Percentiles rank a stretch among this genome's conserved stretches.
Evolutionary conservation across 2,888 invertebrate species (phyloP).

Genomic region (Dione juno): DNA sequence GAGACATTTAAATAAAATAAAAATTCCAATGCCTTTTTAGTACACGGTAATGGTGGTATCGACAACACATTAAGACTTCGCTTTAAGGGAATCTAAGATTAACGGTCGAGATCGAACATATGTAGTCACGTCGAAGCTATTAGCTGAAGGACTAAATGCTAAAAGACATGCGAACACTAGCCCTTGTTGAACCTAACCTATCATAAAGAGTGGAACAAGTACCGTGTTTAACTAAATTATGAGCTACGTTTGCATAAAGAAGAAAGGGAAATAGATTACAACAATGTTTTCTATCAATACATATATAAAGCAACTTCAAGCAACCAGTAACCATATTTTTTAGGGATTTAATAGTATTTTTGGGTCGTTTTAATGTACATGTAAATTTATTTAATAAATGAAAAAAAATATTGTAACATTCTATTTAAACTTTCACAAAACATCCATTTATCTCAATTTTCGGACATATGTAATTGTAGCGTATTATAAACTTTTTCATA

Average conservation of each 20-base stretch:
- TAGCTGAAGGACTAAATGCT: constrained; percentile 67
- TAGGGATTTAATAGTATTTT: too few relatives aligned
- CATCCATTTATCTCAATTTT: constrained; percentile 2
- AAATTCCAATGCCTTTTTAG: not conserved
- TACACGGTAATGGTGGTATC: constrained; percentile 24
- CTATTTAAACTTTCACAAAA: not conserved
- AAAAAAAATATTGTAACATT: too few relatives aligned
- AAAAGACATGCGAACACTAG: constrained; percentile 63
- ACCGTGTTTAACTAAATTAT: constrained; percentile 1
- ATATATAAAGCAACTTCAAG: too few relatives aligned
- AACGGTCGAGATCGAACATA: constrained; percentile 62
- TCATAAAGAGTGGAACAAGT: not conserved
- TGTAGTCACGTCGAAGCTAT: constrained; percentile 76
- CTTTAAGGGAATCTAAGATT: constrained; percentile 40
- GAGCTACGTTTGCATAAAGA: too few relatives aligned
- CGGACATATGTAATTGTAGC: not conserved
- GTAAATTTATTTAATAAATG: too few relatives aligned
- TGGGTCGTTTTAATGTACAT: too few relatives aligned
- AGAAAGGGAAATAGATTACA: too few relatives aligned
- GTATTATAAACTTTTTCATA: constrained; percentile 22
- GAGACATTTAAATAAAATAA: constrained; percentile 9
- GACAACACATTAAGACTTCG: constrained; percentile 57
- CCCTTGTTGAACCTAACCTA: constrained; percentile 34
- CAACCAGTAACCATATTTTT: too few relatives aligned
- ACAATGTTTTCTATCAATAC: too few relatives aligned